These are phyloP conservation scores for Ichneumoninae sp. DNA, from an alignment of 2,888 invertebrate genomes.

Conservation along the genomic window DNA sequence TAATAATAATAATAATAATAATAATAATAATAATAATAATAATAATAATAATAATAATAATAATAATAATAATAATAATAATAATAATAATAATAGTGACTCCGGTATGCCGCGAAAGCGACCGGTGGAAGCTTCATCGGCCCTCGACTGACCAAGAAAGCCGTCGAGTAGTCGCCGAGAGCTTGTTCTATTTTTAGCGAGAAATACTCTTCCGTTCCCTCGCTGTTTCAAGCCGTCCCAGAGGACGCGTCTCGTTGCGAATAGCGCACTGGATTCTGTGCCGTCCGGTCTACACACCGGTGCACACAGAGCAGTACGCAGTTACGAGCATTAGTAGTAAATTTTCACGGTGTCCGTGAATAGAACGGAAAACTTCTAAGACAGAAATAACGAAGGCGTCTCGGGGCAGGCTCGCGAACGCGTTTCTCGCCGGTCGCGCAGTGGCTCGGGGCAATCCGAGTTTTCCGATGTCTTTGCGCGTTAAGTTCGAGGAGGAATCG, in stretches of 20 bases:
- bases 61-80: no score
- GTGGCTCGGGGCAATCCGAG: background rate
- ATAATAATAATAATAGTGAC: no score
- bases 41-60: no score
- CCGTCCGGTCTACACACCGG: background rate
- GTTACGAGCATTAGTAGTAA: conserved; percentile 4
- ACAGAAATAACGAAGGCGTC: conserved; percentile 25
- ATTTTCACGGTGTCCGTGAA: background rate
- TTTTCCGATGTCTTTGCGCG: background rate
- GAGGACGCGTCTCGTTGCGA: conserved; percentile 31
- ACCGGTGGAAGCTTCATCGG: conserved; percentile 5
- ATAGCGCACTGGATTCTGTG: conserved; percentile 4
- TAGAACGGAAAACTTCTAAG: conserved; percentile 10
- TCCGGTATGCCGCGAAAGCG: conserved; percentile 1
- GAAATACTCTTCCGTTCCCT: conserved; percentile 33
- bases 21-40: no score
- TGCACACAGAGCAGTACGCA: background rate
- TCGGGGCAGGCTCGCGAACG: background rate
- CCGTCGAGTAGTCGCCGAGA: background rate
- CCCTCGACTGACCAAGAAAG: conserved; percentile 11
- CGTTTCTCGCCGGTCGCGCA: conserved; percentile 2
- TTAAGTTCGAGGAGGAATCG: conserved; percentile 7
- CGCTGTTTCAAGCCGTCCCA: conserved; percentile 31
- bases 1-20: no score
- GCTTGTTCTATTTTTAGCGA: conserved; percentile 60